These are phyloP conservation scores for Okapia johnstoni DNA, from an alignment of 2,113 vertebrate species.

Conservation along the genomic window DNA sequence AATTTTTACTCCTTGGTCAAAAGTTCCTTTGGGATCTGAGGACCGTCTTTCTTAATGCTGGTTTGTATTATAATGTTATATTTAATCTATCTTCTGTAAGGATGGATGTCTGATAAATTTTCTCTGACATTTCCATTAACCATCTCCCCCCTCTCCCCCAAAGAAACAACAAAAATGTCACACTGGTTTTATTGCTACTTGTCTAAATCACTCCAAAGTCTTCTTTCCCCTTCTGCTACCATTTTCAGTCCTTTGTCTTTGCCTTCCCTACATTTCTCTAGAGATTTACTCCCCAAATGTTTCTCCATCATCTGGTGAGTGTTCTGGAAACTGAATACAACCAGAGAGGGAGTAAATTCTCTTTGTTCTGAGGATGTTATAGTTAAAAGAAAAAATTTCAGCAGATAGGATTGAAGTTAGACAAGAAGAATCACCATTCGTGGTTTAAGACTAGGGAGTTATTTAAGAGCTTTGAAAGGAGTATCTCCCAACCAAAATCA, in stretches of 20 bases:
- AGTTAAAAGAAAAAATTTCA: neutral
- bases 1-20: neutral
- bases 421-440: neutral
- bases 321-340: neutral
- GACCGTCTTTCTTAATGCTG: neutral
- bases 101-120: neutral
- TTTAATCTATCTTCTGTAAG: neutral
- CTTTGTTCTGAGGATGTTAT: neutral
- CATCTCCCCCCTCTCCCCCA: rapidly evolving
- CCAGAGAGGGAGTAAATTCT: neutral
- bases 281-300: neutral
- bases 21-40: neutral
- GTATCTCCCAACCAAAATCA: neutral
- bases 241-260: neutral
- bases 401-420: neutral
- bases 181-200: neutral
- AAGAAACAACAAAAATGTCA: neutral
- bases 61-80: neutral
- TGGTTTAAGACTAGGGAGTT: neutral
- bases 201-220: neutral
- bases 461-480: neutral
- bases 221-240: neutral
- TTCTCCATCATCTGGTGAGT: neutral
- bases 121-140: neutral
- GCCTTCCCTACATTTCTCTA: neutral